Evolutionary conservation across 2,113 vertebrate genomes (phyloP).

Genomic region (Nothoprocta pentlandii): DNA sequence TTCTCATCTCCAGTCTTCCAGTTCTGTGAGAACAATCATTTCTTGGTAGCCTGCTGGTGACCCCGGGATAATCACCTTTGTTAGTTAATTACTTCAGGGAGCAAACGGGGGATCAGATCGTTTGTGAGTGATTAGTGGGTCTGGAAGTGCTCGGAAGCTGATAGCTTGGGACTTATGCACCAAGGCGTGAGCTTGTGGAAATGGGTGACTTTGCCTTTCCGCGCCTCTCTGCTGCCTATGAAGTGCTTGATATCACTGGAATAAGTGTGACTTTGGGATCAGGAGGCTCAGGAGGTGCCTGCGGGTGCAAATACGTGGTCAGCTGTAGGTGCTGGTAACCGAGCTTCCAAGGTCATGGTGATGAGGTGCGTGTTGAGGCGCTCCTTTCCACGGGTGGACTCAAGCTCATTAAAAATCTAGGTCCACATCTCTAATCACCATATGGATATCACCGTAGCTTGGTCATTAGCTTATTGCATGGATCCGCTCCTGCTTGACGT

Average conservation of each 20-base stretch:
- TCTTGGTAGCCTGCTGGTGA: conserved; percentile 23
- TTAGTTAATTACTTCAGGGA: conserved; percentile 50
- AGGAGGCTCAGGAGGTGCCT: neutral
- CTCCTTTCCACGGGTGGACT: neutral
- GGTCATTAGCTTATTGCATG: neutral
- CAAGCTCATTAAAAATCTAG: neutral
- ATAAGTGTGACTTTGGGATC: neutral
- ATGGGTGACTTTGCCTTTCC: neutral
- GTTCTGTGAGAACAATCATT: neutral
- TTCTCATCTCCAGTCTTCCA: neutral
- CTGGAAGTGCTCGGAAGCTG: neutral
- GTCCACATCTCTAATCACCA: neutral
- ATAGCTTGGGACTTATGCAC: neutral
- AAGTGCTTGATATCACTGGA: neutral
- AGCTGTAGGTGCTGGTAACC: rapidly evolving
- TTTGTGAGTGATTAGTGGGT: conserved; percentile 56
- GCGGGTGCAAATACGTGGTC: neutral
- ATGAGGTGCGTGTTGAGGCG: rapidly evolving
- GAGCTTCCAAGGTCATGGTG: neutral
- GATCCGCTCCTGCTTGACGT: neutral
- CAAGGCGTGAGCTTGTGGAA: neutral
- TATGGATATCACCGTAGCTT: neutral
- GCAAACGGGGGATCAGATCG: neutral
- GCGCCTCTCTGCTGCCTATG: neutral
- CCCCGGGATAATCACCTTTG: conserved; percentile 48